phyloP scores from a whole-genome alignment of 2,797 vertebrate species.

The Clangula hyemalis region DNA sequence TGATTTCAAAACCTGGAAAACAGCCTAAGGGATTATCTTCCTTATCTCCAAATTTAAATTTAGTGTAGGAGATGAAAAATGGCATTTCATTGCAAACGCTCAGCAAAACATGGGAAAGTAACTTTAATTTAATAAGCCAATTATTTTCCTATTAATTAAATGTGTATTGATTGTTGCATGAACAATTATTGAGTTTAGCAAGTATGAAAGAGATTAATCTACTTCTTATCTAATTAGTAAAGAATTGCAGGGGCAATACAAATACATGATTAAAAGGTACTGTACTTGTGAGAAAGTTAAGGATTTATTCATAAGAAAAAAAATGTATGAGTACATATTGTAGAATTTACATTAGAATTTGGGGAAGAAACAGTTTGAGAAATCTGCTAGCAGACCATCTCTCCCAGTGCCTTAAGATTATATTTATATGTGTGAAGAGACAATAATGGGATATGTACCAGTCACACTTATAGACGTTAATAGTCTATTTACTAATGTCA shows the following conservation, averaged over 20 bases:
- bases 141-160: slow-evolving; percentile 79
- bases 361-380: background rate
- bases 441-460: rapidly evolving
- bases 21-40: background rate
- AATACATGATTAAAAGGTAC: slow-evolving; percentile 64
- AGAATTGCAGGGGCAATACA: slow-evolving; percentile 71
- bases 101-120: slow-evolving; percentile 53
- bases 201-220: slow-evolving; percentile 78
- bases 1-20: slow-evolving; percentile 7
- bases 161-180: slow-evolving; percentile 75
- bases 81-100: slow-evolving; percentile 26
- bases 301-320: slow-evolving; percentile 47
- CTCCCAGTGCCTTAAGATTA: background rate
- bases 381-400: background rate
- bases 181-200: slow-evolving; percentile 72
- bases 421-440: background rate
- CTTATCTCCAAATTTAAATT: slow-evolving; percentile 30
- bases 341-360: background rate
- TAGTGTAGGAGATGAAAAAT: slow-evolving; percentile 42
- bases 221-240: slow-evolving; percentile 77
- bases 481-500: background rate
- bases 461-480: background rate
- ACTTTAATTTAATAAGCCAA: slow-evolving; percentile 76
- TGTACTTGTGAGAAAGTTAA: slow-evolving; percentile 51
- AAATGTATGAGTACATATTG: background rate